A percentile compares a stretch with the other conserved stretches of the same genome.
Conservation (phyloP, 2,113 vertebrate species). For the Channa argus region DNA sequence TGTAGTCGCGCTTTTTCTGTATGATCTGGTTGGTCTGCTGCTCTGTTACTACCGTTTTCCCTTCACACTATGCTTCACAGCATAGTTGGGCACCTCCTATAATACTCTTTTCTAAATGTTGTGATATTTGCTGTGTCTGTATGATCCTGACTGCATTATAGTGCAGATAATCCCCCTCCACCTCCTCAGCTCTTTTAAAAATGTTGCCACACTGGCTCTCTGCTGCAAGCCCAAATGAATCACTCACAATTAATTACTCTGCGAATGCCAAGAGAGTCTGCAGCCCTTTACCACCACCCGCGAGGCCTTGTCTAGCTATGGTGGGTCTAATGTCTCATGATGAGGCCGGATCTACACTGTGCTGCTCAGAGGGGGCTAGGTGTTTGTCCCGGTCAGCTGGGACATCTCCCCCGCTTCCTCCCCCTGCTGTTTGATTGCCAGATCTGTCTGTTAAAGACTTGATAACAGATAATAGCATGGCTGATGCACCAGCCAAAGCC, state of each 20-base stretch:
- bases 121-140: constrained; percentile 22
- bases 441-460: constrained; percentile 65
- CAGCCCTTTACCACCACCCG: constrained; percentile 13
- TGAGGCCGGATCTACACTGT: constrained; percentile 52
- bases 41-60: too few relatives aligned
- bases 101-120: too few relatives aligned
- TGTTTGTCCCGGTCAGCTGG: constrained; percentile 53
- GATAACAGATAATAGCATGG: constrained; percentile 63
- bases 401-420: constrained; percentile 3
- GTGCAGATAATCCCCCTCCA: constrained; percentile 34
- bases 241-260: constrained; percentile 76
- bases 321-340: constrained; percentile 61
- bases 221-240: constrained; percentile 68
- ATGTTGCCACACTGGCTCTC: constrained; percentile 61
- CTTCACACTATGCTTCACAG: too few relatives aligned
- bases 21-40: too few relatives aligned
- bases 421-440: constrained; percentile 60
- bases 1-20: too few relatives aligned
- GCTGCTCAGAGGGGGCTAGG: constrained; percentile 32
- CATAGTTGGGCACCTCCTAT: too few relatives aligned
- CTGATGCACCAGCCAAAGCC: constrained; percentile 27
- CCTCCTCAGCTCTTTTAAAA: constrained; percentile 45
- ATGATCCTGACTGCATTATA: constrained; percentile 30
- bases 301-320: constrained; percentile 39
- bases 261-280: constrained; percentile 33